Evolutionary conservation across 2,888 invertebrate genomes (phyloP), one percentile per base, ranked within the genome.

Genomic region (Steromphala cineraria): DNA sequence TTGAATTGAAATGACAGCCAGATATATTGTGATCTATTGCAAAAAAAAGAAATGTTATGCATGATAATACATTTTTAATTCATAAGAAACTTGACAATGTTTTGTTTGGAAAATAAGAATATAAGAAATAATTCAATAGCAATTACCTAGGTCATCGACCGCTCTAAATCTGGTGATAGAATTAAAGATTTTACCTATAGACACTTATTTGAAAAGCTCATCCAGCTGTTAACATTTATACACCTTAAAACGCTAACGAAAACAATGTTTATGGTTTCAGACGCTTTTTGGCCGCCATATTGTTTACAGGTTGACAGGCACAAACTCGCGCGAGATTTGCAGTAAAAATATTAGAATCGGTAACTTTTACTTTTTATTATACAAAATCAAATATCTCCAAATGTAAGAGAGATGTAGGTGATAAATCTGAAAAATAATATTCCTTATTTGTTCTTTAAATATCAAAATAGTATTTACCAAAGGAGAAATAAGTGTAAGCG

Each of bases 291-390:
- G 46, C 84, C 81, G 86, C 87, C 87, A 87, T 87, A 83, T 87
- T 88, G 88, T 88, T 88, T 86, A 86, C 80, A 84, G 83, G 87
- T 85, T 87, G 87, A 80, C 80, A 84, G 53, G 84, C 81, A 81
- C 53, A 4, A 75, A 76, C 24, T 78, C 82, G 81, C 82, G 67
- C 81, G 82, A 79, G 84, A 80, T 67, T 56, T 31, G 1, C 1
- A 10, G 7, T 56, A 7, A 24, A 19, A 7, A 5, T 8, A 56
- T 56, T 10, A 3, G 1, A n/a, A 24, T 56, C 13, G 36, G n/a
- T 24, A 56, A 24, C 8, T 56, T 24, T n/a, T 36, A 36, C 36
- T 7, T 36, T 2, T 7, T 36, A 36, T 36, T 36, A 36, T 36
- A 36, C 36, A 36, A 7, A 2, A 7, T 36, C 36, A 36, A 4